Percentiles rank a stretch among this genome's conserved stretches.
These are phyloP conservation scores for Drosophila borealis DNA, from an alignment of 2,888 invertebrate genomes.

Conservation along the genomic window DNA sequence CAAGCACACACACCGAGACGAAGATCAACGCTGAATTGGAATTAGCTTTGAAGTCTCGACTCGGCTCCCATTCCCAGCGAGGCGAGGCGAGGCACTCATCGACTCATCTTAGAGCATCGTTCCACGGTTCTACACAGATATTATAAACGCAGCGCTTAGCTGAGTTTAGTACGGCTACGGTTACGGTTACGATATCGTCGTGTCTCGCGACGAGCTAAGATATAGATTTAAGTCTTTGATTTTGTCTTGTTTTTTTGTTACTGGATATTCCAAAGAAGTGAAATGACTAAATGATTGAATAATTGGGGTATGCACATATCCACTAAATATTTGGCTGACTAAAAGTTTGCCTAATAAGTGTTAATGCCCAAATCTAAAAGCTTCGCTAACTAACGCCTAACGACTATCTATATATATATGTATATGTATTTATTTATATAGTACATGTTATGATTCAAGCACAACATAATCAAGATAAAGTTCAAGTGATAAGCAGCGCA, in stretches of 20 bases:
- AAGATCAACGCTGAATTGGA: slow-evolving; percentile 52
- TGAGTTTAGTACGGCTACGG: slow-evolving; percentile 73
- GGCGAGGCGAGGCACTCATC: slow-evolving; percentile 16
- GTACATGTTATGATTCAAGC: slow-evolving; percentile 41
- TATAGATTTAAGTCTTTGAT: slow-evolving; percentile 5
- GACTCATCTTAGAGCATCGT: slow-evolving; percentile 40
- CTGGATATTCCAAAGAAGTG: background rate
- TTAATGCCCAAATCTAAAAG: slow-evolving; percentile 15
- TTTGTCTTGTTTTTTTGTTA: background rate
- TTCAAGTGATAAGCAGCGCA: slow-evolving; percentile 79
- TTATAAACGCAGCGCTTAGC: slow-evolving; percentile 50
- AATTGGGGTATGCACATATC: background rate
- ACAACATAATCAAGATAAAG: slow-evolving; percentile 73
- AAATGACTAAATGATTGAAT: too few species aligned
- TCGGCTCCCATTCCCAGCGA: slow-evolving; percentile 29
- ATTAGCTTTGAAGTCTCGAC: slow-evolving; percentile 35
- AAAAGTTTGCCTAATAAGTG: slow-evolving; percentile 11
- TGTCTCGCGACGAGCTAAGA: slow-evolving; percentile 3
- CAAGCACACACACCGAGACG: slow-evolving; percentile 36
- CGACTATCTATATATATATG: background rate
- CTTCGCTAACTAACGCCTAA: slow-evolving; percentile 1
- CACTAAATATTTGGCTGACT: background rate
- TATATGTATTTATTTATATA: slow-evolving; percentile 6
- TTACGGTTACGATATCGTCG: slow-evolving; percentile 42
- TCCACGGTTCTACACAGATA: slow-evolving; percentile 30